Evolutionary conservation across 2,113 vertebrate species (phyloP).

Genomic region (Echinops telfairi): DNA sequence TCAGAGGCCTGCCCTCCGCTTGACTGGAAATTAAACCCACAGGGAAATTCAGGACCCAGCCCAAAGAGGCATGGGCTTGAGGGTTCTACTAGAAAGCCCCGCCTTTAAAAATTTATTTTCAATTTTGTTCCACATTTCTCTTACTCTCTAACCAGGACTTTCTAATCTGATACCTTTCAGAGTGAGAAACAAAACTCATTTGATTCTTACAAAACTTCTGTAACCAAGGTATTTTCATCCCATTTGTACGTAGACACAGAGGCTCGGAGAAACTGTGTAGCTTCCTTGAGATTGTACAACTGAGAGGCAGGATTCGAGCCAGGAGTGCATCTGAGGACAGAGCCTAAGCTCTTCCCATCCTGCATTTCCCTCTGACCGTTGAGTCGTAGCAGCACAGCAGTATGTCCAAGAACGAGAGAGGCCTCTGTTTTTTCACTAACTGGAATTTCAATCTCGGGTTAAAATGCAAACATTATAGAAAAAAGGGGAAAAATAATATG

Average conservation of each 20-base stretch:
- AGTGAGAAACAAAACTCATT: neutral
- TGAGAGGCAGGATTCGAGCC: neutral
- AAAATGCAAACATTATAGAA: slow-evolving; percentile 45
- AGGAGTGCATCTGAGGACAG: neutral
- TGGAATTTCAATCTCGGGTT: slow-evolving; percentile 61
- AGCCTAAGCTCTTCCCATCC: neutral
- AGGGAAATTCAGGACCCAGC: too few species aligned
- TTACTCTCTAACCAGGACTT: too few species aligned
- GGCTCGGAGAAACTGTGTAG: neutral
- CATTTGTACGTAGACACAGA: slow-evolving; percentile 11
- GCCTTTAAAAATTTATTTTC: too few species aligned
- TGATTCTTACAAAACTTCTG: neutral
- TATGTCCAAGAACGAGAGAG: neutral
- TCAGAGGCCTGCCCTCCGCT: too few species aligned
- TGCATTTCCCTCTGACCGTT: neutral
- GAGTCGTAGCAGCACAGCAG: neutral
- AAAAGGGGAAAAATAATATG: slow-evolving; percentile 13
- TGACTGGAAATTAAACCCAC: too few species aligned
- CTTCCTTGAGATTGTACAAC: neutral
- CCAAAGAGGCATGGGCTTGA: too few species aligned
- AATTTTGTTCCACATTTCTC: too few species aligned
- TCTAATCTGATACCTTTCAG: too few species aligned
- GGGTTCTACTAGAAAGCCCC: too few species aligned
- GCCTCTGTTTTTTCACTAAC: slow-evolving; percentile 60
- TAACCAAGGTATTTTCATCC: neutral